Conservation (phyloP, 2,888 invertebrate genomes). For the Yponomeuta plumbellus region DNA sequence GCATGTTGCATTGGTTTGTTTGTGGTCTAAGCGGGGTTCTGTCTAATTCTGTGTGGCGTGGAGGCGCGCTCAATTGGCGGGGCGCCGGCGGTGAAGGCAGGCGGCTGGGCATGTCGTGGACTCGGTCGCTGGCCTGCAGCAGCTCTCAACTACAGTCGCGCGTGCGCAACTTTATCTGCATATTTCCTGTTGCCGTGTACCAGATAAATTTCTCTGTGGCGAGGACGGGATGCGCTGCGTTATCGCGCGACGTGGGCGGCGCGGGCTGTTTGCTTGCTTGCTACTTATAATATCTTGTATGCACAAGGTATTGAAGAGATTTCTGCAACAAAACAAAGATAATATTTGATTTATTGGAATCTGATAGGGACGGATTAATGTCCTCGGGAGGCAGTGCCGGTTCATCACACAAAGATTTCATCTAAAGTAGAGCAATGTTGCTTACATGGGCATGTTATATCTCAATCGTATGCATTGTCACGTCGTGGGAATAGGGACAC, state of each 20-base stretch:
- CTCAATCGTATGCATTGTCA: no score
- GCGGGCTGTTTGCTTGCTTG: constrained; percentile 55
- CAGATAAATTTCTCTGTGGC: constrained; percentile 64
- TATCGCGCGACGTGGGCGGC: constrained; percentile 64
- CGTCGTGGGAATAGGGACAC: no score
- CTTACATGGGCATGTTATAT: no score
- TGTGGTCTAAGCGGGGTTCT: background rate
- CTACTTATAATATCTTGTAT: constrained; percentile 67
- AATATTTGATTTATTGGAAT: constrained; percentile 35
- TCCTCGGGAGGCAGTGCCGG: no score
- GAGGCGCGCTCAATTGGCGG: background rate
- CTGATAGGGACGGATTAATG: constrained; percentile 30
- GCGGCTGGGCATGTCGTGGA: background rate
- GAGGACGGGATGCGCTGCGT: constrained; percentile 55
- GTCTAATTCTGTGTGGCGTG: constrained; percentile 6
- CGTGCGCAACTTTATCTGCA: constrained; percentile 47
- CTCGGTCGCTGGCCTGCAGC: constrained; percentile 12
- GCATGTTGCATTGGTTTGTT: constrained; percentile 24
- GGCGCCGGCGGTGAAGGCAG: background rate
- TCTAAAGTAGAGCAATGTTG: no score
- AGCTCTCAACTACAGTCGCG: constrained; percentile 10
- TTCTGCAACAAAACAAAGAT: constrained; percentile 66
- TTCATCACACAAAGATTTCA: no score
- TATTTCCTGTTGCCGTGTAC: constrained; percentile 60
- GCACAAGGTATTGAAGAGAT: constrained; percentile 66